Percentiles rank a stretch among this genome's conserved stretches.
These are phyloP conservation scores for Melanostigma gelatinosum DNA, from an alignment of 2,113 vertebrate species.

Conservation along the genomic window DNA sequence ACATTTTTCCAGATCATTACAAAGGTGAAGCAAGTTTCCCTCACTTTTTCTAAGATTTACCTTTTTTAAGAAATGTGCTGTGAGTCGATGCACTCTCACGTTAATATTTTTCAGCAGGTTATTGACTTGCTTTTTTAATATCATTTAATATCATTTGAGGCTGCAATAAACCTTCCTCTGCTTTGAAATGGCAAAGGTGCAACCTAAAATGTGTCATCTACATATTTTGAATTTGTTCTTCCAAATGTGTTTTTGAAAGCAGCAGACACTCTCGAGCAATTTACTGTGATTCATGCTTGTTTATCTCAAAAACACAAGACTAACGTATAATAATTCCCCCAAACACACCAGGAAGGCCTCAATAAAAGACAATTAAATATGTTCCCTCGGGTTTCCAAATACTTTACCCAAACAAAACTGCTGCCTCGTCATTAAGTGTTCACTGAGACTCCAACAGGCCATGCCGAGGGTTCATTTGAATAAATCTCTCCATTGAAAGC, in stretches of 20 bases:
- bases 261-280: constrained; percentile 25
- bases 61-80: constrained; percentile 16
- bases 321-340: constrained; percentile 42
- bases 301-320: constrained; percentile 40
- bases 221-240: constrained; percentile 22
- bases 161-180: constrained; percentile 12
- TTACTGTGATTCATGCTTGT: constrained; percentile 54
- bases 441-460: constrained; percentile 8
- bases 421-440: constrained; percentile 24
- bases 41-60: constrained; percentile 11
- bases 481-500: constrained; percentile 12
- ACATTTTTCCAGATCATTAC: constrained; percentile 18
- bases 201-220: constrained; percentile 14
- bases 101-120: constrained; percentile 5
- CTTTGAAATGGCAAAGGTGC: constrained; percentile 29
- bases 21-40: background rate
- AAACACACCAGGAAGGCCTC: constrained; percentile 27
- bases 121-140: constrained; percentile 23
- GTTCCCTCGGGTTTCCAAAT: constrained; percentile 37
- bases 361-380: constrained; percentile 54
- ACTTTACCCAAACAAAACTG: constrained; percentile 43
- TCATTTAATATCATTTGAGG: constrained; percentile 11
- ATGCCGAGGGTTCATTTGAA: background rate
- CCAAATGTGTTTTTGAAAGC: constrained; percentile 40
- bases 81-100: background rate